Evolutionary conservation across 2,113 vertebrate species (phyloP), one percentile per base, ranked within the genome.

Genomic region (Erythrocercus mccallii): DNA sequence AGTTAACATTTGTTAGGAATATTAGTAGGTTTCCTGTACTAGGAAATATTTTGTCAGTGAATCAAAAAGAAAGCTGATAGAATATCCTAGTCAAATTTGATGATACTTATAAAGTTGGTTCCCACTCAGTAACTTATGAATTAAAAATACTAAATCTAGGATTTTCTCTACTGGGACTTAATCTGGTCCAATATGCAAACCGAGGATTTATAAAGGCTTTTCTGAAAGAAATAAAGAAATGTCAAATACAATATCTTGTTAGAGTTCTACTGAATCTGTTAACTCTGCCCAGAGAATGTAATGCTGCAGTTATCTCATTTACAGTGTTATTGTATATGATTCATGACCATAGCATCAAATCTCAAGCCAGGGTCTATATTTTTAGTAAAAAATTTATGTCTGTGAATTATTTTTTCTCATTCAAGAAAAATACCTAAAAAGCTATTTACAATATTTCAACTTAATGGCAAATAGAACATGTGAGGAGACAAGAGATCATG

Each of bases 141-240:
- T 97, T 95, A 97, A 97, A 98, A 97, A 54, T 90, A 96, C 94
- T 97, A 97, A 97, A 98, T 97, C 93, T 97, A 93, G 86, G 64
- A 96, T 98, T 97, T 97, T 98, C 79, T 96, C 91, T 89, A 53
- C 77, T 89, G 94, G 84, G 93, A 95, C 73, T 95, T 97, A 97
- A 96, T 97, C 92, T 76, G 38, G 95, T 96, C 89, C 96, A 96
- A 95, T 97, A 96, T 96, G 93, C 91, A 97, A 95, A 72, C 18
- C 94, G 54, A 96, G 78, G 88, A 96, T 98, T 97, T 97, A 96
- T 93, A 96, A 97, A 97, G 73, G 65, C 68, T 97, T 96, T 97
- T 94, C 91, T 90, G 92, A 96, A 97, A 97, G 94, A 97, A 97
- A 97, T 86, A 90, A 61, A 72, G 84, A 97, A 97, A 94, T 64